Conservation (phyloP, 2,797 vertebrate species). For the Clangula hyemalis region DNA sequence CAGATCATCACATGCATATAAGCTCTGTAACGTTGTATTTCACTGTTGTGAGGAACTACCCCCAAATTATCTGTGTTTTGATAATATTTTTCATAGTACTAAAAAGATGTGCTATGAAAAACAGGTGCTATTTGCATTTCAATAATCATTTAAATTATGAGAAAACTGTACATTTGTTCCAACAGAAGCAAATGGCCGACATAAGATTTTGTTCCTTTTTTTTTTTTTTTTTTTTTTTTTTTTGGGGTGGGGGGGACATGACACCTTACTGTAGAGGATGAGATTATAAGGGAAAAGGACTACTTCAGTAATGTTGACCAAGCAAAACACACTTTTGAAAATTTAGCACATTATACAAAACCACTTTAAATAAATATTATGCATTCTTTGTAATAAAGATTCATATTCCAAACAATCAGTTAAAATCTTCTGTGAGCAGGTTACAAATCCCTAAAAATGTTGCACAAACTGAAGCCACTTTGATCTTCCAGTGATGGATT, state of each 20-base stretch:
- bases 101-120: neutral
- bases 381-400: slow-evolving; percentile 32
- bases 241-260: neutral
- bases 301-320: neutral
- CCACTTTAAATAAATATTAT: neutral
- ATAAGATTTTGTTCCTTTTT: neutral
- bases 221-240: neutral
- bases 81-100: neutral
- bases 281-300: slow-evolving; percentile 6
- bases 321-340: slow-evolving; percentile 36
- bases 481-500: slow-evolving; percentile 43
- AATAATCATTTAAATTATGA: neutral
- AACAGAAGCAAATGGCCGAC: neutral
- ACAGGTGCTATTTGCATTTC: neutral
- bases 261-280: neutral
- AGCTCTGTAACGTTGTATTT: neutral
- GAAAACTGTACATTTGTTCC: neutral
- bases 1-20: neutral
- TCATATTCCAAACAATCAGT: slow-evolving; percentile 57
- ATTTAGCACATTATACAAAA: neutral
- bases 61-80: neutral
- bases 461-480: slow-evolving; percentile 23
- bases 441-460: slow-evolving; percentile 51
- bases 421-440: slow-evolving; percentile 51
- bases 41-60: neutral